These are phyloP conservation scores for Callorhinus ursinus DNA, from an alignment of 2,113 vertebrate species.

Conservation along the genomic window DNA sequence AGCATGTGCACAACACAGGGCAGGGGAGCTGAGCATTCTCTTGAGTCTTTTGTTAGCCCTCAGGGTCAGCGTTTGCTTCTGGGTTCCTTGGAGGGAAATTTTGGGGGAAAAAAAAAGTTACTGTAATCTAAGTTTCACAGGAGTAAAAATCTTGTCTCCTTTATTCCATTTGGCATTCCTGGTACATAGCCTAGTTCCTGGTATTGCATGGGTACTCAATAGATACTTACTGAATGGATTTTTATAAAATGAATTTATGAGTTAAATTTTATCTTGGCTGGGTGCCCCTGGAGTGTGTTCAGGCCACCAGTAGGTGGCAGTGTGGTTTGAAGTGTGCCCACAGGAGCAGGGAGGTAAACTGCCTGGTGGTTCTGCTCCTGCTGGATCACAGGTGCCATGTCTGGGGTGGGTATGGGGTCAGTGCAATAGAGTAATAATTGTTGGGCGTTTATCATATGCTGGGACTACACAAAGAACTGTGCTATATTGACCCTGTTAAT, in stretches of 20 bases:
- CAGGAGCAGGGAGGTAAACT: neutral
- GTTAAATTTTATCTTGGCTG: neutral
- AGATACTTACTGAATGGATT: conserved; percentile 19
- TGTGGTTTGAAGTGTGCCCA: conserved; percentile 6
- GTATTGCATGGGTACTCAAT: neutral
- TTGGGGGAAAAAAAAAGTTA: neutral
- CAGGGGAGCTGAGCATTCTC: neutral
- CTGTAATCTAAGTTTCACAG: neutral
- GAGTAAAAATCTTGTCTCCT: neutral
- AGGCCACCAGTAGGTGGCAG: conserved; percentile 48
- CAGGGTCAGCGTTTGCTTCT: neutral
- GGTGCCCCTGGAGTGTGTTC: neutral
- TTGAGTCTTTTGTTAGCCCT: neutral
- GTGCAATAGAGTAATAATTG: neutral
- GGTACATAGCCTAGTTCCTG: neutral
- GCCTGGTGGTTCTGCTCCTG: neutral
- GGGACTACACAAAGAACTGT: neutral
- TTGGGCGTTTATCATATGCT: neutral
- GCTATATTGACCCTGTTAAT: neutral
- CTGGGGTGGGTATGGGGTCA: neutral
- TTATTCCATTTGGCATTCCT: neutral
- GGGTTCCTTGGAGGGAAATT: neutral
- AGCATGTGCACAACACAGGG: neutral
- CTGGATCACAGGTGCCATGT: neutral
- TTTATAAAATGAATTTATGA: conserved; percentile 7